Base-by-base conservation (phyloP, 2,888 invertebrate genomes). In the Lasioglossum figueresi region DNA sequence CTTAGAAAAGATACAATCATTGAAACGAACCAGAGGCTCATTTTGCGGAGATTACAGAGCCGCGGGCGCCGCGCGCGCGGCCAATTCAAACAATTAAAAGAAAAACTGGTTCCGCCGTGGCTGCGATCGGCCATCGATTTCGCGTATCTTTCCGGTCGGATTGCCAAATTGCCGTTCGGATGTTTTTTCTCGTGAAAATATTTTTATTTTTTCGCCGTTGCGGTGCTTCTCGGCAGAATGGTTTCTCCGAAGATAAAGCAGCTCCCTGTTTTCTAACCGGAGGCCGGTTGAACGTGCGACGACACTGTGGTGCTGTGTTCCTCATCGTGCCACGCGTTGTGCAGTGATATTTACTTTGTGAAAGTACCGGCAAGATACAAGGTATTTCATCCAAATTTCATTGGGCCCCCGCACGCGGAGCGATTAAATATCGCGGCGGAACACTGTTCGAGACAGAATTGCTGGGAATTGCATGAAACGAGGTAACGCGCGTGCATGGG, bases 241-340 rank as follows among this genome's bases (percentile, higher is more conserved):
- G 34, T 1, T 8, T 63, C 59, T 68, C 79, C 4, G 82, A 63
- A 80, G 91, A 71, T 91, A 91, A 89, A 34, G n/a, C 59, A 88
- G 89, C 5, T 82, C 8, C 56, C 91, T 88, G 80, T 75, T 84
- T 78, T 76, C 6, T 45, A 52, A 34, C 76, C 76, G 68, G 77
- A 86, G 88, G 81, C 89, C 88, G 88, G 88, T 88, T 77, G 89
- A 79, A 87, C 76, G 63, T 71, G 83, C 92, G 92, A 92, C 92
- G 93, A 91, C 93, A 92, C 83, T 74, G 74, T 40, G 79, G 87
- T 88, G 88, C 87, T 84, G 89, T 89, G 86, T 87, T 84, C 84
- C 78, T 84, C 76, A 85, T 84, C 82, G 89, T 91, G 88, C 88
- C 88, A 91, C 93, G 91, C 92, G 92, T 90, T 91, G 92, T 90